A percentile compares a stretch with the other conserved stretches of the same genome.
Conservation (phyloP, 53 echinoderm and acorn worm genomes). For the Pentamera pediparva region DNA sequence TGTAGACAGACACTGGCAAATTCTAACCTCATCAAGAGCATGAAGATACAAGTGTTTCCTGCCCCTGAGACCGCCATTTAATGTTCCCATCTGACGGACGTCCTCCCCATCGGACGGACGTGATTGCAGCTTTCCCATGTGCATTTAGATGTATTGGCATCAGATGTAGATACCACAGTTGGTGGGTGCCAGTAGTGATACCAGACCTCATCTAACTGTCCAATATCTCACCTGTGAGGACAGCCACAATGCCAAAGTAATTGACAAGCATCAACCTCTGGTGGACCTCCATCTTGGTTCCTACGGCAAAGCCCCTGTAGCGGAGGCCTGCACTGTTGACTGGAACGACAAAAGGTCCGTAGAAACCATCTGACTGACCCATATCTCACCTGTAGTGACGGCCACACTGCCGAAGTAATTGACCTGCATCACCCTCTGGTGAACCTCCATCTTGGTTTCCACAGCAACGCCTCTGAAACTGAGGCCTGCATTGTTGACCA, state of each 20-base stretch:
- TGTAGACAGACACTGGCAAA: no score
- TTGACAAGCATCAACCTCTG: constrained; percentile 86
- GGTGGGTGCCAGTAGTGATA: no score
- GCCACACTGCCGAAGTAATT: constrained; percentile 90
- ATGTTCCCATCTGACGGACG: no score
- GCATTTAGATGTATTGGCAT: no score
- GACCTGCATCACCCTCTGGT: constrained; percentile 81
- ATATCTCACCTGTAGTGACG: constrained; percentile 66
- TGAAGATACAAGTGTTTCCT: no score
- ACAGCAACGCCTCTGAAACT: constrained; percentile 53
- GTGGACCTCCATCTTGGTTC: constrained; percentile 62
- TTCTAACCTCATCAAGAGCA: no score
- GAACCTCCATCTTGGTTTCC: constrained; percentile 60
- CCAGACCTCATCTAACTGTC: no score
- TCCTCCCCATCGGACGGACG: no score
- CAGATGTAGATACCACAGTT: no score
- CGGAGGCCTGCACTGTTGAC: constrained; percentile 85
- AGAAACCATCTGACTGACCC: no score
- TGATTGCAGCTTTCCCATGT: no score
- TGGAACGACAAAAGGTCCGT: constrained; percentile 58
- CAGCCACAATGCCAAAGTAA: constrained; percentile 80
- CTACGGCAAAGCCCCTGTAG: constrained; percentile 54
- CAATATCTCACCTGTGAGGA: constrained; percentile 68
- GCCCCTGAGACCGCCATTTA: no score
- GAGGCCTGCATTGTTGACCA: constrained; percentile 89